A percentile compares a stretch with the other conserved stretches of the same genome.
phyloP scores from a whole-genome alignment of 2,797 vertebrate species.

The Amphiprion clarkii region DNA sequence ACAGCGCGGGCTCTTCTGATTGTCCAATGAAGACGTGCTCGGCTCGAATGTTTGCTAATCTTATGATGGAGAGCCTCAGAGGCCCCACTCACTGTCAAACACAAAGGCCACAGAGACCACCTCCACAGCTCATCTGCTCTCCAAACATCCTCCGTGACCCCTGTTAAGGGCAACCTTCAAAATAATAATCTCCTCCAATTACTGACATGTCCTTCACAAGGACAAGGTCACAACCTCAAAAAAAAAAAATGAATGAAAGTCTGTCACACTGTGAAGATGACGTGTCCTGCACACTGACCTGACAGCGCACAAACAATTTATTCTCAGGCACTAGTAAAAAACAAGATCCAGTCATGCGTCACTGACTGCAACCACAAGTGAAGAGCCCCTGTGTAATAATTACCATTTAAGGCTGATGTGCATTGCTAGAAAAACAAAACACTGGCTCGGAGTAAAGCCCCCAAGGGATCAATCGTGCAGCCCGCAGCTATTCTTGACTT shows the following conservation, averaged over 20 bases:
- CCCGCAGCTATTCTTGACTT: constrained; percentile 83
- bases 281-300: constrained; percentile 12
- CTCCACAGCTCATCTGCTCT: constrained; percentile 60
- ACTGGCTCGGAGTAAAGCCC: constrained; percentile 48
- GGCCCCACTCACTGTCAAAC: constrained; percentile 33
- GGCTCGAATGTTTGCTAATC: constrained; percentile 45
- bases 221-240: constrained; percentile 58
- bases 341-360: constrained; percentile 41
- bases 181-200: constrained; percentile 78
- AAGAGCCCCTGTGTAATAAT: constrained; percentile 38
- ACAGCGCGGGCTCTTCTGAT: constrained; percentile 1
- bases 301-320: constrained; percentile 20
- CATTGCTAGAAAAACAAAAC: constrained; percentile 58
- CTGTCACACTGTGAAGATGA: constrained; percentile 40
- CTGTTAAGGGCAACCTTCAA: constrained; percentile 40
- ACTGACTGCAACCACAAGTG: constrained; percentile 33
- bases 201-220: constrained; percentile 65
- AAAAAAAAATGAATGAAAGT: constrained; percentile 25
- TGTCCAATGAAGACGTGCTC: constrained; percentile 9
- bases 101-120: constrained; percentile 57
- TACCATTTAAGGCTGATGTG: constrained; percentile 82
- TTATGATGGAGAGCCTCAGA: constrained; percentile 42
- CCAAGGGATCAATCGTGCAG: constrained; percentile 67
- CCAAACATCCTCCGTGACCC: constrained; percentile 66
- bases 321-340: constrained; percentile 41